These are phyloP conservation scores for Eubucco bourcierii DNA, from an alignment of 2,113 vertebrate species.

Conservation along the genomic window DNA sequence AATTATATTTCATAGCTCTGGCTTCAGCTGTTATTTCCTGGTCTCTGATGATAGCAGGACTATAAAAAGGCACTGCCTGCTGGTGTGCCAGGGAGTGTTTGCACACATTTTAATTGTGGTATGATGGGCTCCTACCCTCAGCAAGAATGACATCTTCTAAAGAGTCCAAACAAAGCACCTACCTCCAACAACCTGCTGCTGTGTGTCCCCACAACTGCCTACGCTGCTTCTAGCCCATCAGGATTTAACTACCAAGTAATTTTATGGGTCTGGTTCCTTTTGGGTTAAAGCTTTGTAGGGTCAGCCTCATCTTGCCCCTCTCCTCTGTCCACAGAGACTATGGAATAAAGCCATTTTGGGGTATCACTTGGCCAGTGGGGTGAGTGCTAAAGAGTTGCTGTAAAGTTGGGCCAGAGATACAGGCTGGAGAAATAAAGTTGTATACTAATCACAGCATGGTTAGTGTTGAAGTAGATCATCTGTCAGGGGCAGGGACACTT, in stretches of 20 bases:
- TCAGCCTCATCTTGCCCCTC: background rate
- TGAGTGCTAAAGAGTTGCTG: background rate
- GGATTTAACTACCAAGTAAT: background rate
- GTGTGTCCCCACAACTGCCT: background rate
- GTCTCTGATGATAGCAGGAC: background rate
- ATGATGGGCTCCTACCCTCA: rapidly evolving
- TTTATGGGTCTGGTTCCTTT: background rate
- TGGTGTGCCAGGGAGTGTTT: background rate
- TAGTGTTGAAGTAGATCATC: background rate
- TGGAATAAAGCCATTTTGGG: background rate
- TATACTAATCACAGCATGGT: background rate
- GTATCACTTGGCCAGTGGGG: background rate
- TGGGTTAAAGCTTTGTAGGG: background rate
- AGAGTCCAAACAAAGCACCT: background rate
- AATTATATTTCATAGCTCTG: slow-evolving; percentile 38
- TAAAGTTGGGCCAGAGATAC: background rate
- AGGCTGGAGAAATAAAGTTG: background rate
- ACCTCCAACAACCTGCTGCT: rapidly evolving
- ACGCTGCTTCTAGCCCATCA: background rate
- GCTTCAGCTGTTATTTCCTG: slow-evolving; percentile 33
- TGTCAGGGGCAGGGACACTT: background rate
- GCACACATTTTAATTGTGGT: background rate
- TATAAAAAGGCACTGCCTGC: background rate
- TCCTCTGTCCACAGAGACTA: background rate
- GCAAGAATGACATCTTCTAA: background rate